Base-by-base conservation (phyloP, 2,113 vertebrate species). In the Syrrhaptes paradoxus region DNA sequence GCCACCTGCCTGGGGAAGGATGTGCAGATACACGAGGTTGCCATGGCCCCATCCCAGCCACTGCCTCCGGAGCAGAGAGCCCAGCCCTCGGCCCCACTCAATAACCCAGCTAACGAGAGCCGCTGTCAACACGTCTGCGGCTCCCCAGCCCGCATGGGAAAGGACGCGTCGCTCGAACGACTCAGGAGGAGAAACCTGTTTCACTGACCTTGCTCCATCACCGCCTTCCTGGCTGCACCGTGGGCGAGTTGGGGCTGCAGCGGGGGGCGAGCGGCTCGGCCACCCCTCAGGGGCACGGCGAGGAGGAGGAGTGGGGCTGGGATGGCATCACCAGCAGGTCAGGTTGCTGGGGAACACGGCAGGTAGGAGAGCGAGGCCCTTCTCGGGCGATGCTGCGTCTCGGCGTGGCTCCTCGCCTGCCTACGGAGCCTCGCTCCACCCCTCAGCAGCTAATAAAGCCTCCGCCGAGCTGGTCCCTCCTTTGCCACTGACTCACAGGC, bases 131-230 rank as follows among this genome's bases (percentile, higher is more conserved):
- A 83, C 73, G 88, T 85, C 94, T 54, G 77, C 61, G 34, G 68
- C 68, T 90, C 57, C 82, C 58, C 83, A 21, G 76, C 46, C 75
- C 3, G 49, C 31, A 11, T 32, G 4, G 78, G 21, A 63, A 93
- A 97, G 89, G 94, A 94, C 88, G 41, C 83, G 61, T 22, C 8
- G 73, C 80, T 57, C 14, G 13, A 78, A 70, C 45, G 52, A 96
- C 54, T 46, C 57, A 22, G 67, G 90, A 94, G 90, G 93, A 96
- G 92, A 94, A 93, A 95, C 87, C 77, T 92, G 93, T 96, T 95
- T 74, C 95, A 97, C 97, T 97, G 91, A 97, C 97, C 96, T 97
- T 97, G 96, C 94, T 97, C 97, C 97, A 97, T 97, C 96, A 68
- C 90, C 32, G 49, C 72, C 67, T 85, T 84, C 48, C 62, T 80